phyloP scores from a whole-genome alignment of 2,888 invertebrate genomes.

The Villa cingulata region DNA sequence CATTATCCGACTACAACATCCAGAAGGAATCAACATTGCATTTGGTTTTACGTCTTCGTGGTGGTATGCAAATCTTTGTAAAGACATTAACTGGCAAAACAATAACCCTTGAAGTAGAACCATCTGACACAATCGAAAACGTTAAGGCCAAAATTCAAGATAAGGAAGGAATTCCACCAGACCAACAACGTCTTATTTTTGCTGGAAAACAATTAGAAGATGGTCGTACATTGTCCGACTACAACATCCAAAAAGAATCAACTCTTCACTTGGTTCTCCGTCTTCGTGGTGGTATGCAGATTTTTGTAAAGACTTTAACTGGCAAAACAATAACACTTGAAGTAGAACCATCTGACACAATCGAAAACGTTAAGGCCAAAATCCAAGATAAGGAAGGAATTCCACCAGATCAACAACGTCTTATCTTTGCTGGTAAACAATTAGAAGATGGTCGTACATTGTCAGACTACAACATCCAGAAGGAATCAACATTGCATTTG shows the following conservation, averaged over 20 bases:
- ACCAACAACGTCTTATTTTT: constrained; percentile 25
- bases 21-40: neutral
- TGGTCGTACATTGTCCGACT: constrained; percentile 51
- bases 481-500: constrained; percentile 19
- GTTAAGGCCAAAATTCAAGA: constrained; percentile 26
- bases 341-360: constrained; percentile 21
- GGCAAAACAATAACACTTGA: constrained; percentile 23
- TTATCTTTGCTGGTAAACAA: constrained; percentile 19
- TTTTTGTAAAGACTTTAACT: constrained; percentile 22
- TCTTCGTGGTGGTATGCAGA: constrained; percentile 69
- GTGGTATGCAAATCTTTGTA: constrained; percentile 44
- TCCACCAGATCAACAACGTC: constrained; percentile 18
- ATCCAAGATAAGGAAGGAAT: constrained; percentile 18
- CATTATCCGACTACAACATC: constrained; percentile 33
- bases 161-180: constrained; percentile 26
- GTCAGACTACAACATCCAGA: constrained; percentile 20
- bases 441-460: constrained; percentile 17
- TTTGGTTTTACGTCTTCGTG: constrained; percentile 42
- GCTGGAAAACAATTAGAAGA: constrained; percentile 46
- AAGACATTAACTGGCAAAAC: constrained; percentile 27
- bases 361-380: constrained; percentile 18
- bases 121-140: constrained; percentile 23
- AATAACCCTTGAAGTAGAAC: constrained; percentile 22
- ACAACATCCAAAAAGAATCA: constrained; percentile 26
- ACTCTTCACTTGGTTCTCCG: constrained; percentile 57